Evolutionary conservation across 2,113 vertebrate species (phyloP).

Genomic region (Leucopsar rothschildi): DNA sequence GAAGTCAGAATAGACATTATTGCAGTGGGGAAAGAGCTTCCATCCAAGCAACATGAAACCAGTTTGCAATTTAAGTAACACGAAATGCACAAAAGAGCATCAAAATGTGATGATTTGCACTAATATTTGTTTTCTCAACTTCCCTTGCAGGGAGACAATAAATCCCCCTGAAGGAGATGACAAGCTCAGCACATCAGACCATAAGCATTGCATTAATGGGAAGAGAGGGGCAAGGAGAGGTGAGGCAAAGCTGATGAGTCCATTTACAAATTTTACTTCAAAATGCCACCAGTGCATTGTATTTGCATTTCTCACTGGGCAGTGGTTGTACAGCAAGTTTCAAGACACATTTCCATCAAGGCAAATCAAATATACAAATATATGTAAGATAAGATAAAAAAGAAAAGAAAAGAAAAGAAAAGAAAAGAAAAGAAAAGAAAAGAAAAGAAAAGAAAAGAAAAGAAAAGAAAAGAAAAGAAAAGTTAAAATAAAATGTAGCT

Average conservation of each 20-base stretch:
- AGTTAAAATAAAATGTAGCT: neutral
- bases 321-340: neutral
- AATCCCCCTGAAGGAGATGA: neutral
- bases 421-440: too few relatives aligned
- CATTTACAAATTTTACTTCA: neutral
- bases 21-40: neutral
- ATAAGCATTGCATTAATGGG: neutral
- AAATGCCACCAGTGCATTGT: neutral
- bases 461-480: neutral
- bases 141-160: neutral
- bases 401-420: too few relatives aligned
- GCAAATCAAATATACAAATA: neutral
- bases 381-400: neutral
- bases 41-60: neutral
- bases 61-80: neutral
- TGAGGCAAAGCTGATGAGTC: neutral
- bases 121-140: neutral
- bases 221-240: neutral
- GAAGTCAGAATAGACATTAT: neutral
- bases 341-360: neutral
- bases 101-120: neutral
- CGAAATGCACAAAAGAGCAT: neutral
- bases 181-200: neutral
- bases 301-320: neutral
- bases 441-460: too few relatives aligned